These are phyloP conservation scores for Lasioglossum vierecki DNA, from an alignment of 2,888 invertebrate genomes.

Conservation along the genomic window DNA sequence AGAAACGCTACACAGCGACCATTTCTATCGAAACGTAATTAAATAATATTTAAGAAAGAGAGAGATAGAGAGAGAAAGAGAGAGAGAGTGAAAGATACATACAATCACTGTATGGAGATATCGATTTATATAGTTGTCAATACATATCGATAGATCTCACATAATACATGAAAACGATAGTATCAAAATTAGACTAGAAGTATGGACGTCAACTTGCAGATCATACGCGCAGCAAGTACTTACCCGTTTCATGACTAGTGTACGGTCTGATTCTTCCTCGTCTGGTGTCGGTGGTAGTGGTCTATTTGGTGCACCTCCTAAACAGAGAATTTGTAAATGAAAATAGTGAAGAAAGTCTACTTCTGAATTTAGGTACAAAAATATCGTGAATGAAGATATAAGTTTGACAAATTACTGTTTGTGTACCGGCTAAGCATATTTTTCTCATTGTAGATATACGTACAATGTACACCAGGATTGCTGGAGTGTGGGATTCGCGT, in stretches of 20 bases:
- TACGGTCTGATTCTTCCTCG: constrained; percentile 94
- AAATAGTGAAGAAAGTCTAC: constrained; percentile 12
- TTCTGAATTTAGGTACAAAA: not conserved
- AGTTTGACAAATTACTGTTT: not conserved
- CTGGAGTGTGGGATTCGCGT: no score
- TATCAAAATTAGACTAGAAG: constrained; percentile 57
- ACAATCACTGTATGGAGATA: constrained; percentile 56
- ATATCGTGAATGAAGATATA: not conserved
- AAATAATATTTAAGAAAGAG: constrained; percentile 39
- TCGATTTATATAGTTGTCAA: constrained; percentile 58
- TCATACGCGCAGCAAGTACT: constrained; percentile 83
- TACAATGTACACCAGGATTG: not conserved
- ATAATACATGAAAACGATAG: constrained; percentile 51
- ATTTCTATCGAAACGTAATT: constrained; percentile 66
- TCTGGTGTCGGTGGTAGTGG: constrained; percentile 98
- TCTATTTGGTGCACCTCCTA: constrained; percentile 93
- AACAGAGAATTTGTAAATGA: constrained; percentile 6
- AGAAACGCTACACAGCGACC: constrained; percentile 49
- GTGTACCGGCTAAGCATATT: not conserved
- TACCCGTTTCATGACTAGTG: constrained; percentile 96
- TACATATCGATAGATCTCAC: constrained; percentile 54
- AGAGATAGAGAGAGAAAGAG: not conserved
- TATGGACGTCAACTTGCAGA: constrained; percentile 72
- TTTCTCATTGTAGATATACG: not conserved
- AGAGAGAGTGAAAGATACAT: constrained; percentile 43